phyloP scores from a whole-genome alignment of 1,140 invertebrate genomes.

The Prorops nasuta region DNA sequence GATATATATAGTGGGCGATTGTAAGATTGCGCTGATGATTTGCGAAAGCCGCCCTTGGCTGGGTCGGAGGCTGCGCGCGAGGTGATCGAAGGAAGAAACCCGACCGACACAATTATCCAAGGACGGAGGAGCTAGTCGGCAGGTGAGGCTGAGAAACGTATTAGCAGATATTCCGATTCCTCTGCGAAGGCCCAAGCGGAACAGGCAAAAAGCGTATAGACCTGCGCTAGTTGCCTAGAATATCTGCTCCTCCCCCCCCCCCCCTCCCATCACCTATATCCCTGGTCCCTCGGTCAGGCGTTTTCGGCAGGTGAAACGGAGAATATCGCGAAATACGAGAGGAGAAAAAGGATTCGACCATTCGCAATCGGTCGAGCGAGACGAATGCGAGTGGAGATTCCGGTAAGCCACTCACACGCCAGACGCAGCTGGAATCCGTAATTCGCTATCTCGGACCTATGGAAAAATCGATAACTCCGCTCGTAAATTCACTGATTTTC shows the following conservation, averaged over 20 bases:
- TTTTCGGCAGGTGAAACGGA: conserved; percentile 51
- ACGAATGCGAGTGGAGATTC: too few relatives aligned
- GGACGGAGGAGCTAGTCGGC: conserved; percentile 40
- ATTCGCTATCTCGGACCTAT: too few relatives aligned
- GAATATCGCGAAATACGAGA: conserved; percentile 40
- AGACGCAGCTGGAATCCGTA: too few relatives aligned
- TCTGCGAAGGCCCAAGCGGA: conserved; percentile 21
- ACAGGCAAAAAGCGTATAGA: conserved; percentile 44
- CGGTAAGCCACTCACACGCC: too few relatives aligned
- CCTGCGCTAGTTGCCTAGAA: conserved; percentile 47
- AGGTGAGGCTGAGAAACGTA: conserved; percentile 44
- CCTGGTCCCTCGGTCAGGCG: conserved; percentile 35
- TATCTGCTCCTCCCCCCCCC: conserved; percentile 32
- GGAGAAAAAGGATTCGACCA: conserved; percentile 43
- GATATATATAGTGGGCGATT: too few relatives aligned
- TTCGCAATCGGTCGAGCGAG: conserved; percentile 20
- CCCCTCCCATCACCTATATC: conserved; percentile 27
- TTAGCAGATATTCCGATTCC: conserved; percentile 43
- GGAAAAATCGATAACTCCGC: too few relatives aligned
- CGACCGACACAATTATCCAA: conserved; percentile 43
- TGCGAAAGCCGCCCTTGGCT: conserved; percentile 10
- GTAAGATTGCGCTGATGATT: too few relatives aligned
- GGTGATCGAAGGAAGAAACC: conserved; percentile 15
- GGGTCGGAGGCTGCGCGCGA: conserved; percentile 5
- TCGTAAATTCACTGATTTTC: too few relatives aligned